Conservation (phyloP, 2,797 vertebrate genomes). For the Spinus olivaceus region DNA sequence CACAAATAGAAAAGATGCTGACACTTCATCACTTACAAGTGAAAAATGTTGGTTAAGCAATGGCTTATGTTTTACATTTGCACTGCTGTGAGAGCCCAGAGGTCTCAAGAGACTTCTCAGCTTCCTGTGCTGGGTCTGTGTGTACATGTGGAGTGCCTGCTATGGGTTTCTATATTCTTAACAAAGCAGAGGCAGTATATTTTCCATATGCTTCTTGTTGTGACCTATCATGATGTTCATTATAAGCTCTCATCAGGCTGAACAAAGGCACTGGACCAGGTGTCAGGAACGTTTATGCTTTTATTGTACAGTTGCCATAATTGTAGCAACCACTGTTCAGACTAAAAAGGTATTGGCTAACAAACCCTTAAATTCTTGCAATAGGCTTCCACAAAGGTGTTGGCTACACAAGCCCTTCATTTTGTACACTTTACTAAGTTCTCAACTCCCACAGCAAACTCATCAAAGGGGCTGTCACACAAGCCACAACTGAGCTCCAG, state of each 20-base stretch:
- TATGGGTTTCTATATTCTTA: background rate
- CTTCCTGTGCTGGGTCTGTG: background rate
- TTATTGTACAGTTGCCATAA: background rate
- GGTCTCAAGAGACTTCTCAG: background rate
- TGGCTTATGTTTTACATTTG: background rate
- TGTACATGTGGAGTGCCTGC: fast-evolving
- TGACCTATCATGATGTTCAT: background rate
- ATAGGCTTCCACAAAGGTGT: background rate
- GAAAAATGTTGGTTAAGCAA: background rate
- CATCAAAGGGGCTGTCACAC: background rate
- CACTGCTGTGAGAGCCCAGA: background rate
- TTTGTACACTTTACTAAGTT: background rate
- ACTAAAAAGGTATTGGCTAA: background rate
- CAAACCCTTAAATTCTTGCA: background rate
- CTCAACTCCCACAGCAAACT: background rate
- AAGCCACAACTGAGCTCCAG: background rate
- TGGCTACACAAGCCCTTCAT: background rate
- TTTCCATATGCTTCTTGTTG: background rate
- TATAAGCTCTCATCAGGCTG: background rate
- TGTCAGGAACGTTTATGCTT: background rate
- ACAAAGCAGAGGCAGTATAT: background rate
- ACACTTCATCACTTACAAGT: background rate
- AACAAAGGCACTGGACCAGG: background rate
- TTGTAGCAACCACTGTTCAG: background rate
- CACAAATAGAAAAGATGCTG: background rate